These are phyloP conservation scores for Hoplodrina blanda DNA, from an alignment of 2,888 invertebrate genomes.

Conservation along the genomic window DNA sequence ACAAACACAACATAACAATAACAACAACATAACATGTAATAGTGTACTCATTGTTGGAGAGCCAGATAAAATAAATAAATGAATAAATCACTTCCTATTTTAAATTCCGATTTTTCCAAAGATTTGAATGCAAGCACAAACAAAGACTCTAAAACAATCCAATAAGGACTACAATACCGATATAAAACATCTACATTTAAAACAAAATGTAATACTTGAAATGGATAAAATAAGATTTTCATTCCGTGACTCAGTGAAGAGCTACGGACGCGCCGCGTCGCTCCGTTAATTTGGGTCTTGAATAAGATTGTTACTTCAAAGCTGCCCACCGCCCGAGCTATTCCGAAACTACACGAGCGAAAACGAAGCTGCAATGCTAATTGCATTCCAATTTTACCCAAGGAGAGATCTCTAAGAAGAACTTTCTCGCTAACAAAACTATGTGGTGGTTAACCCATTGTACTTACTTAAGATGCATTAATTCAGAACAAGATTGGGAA, in stretches of 20 bases:
- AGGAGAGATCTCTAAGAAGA: constrained; percentile 15
- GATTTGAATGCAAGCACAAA: too few relatives aligned
- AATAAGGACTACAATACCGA: too few relatives aligned
- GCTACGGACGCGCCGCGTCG: constrained; percentile 9
- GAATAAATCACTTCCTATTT: too few relatives aligned
- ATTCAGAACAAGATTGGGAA: constrained; percentile 31
- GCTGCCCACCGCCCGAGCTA: constrained; percentile 4
- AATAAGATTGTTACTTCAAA: constrained; percentile 52
- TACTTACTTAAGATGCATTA: constrained; percentile 28
- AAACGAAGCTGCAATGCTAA: constrained; percentile 37
- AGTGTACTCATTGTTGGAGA: too few relatives aligned
- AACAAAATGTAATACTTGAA: constrained; percentile 14
- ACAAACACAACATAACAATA: too few relatives aligned
- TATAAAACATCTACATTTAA: background rate
- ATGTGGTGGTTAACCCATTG: constrained; percentile 3
- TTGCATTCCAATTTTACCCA: constrained; percentile 38
- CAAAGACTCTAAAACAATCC: too few relatives aligned
- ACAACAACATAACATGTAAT: too few relatives aligned
- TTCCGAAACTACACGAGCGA: constrained; percentile 23
- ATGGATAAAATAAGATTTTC: constrained; percentile 21
- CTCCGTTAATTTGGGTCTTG: constrained; percentile 46
- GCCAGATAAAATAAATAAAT: too few relatives aligned
- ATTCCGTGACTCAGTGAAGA: constrained; percentile 15
- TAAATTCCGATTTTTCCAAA: too few relatives aligned
- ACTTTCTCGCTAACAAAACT: constrained; percentile 3